phyloP scores from a whole-genome alignment of 2,113 vertebrate genomes.

The Aegithalos caudatus region DNA sequence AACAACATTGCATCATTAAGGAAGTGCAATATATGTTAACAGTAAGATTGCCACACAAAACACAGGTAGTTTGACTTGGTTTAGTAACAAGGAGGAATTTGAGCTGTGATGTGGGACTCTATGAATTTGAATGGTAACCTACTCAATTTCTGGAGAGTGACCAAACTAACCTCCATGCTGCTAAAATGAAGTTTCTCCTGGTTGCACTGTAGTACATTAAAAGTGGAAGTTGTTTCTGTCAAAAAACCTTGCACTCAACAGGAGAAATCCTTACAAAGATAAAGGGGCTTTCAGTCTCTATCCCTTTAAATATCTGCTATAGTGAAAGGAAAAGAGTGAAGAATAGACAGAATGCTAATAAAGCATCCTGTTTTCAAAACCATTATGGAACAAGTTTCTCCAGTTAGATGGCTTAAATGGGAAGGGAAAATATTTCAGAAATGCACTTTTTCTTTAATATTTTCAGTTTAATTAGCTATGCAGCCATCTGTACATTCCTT shows the following conservation, averaged over 20 bases:
- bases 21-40: neutral
- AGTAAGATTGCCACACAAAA: neutral
- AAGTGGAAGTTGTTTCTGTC: neutral
- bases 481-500: neutral
- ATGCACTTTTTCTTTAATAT: neutral
- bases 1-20: neutral
- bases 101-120: neutral
- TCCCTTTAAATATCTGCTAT: rapidly evolving
- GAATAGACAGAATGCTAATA: neutral
- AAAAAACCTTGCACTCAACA: neutral
- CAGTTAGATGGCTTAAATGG: neutral
- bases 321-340: neutral
- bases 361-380: neutral
- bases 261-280: neutral
- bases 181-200: neutral
- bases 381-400: neutral
- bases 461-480: neutral
- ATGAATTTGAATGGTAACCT: neutral
- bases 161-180: neutral
- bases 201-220: neutral
- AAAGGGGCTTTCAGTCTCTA: neutral
- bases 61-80: neutral
- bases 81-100: neutral
- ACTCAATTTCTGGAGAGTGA: neutral
- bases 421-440: neutral